A percentile compares a stretch with the other conserved stretches of the same genome.
Conservation (phyloP, 2,797 vertebrate species). For the Glossophaga mutica region DNA sequence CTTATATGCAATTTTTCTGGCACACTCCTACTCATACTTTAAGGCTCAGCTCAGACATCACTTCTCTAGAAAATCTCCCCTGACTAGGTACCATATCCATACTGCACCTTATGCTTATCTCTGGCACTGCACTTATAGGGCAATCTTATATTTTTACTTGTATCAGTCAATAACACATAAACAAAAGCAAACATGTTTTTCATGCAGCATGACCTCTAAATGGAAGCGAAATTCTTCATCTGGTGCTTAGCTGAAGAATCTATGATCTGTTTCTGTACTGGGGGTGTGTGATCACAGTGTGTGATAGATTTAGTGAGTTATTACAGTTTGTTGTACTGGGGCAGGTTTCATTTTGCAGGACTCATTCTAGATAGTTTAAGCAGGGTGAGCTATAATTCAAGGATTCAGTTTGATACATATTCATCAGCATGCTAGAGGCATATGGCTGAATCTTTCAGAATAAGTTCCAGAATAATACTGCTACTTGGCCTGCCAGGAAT, state of each 20-base stretch:
- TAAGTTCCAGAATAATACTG: background rate
- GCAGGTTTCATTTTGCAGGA: background rate
- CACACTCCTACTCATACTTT: background rate
- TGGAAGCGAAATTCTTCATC: constrained; percentile 71
- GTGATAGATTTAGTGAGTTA: constrained; percentile 35
- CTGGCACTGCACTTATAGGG: constrained; percentile 36
- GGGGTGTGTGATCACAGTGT: constrained; percentile 33
- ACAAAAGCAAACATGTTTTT: constrained; percentile 72
- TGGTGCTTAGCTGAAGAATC: constrained; percentile 59
- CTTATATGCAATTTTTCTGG: background rate
- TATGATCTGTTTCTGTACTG: constrained; percentile 29
- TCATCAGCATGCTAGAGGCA: background rate
- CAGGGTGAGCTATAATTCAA: constrained; percentile 13
- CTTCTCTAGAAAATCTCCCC: constrained; percentile 1
- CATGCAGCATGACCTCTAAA: constrained; percentile 54
- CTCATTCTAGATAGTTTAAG: constrained; percentile 41
- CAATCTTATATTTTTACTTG: constrained; percentile 66
- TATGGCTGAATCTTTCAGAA: background rate
- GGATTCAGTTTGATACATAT: background rate
- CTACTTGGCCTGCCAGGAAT: background rate
- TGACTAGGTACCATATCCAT: background rate
- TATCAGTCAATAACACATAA: constrained; percentile 58
- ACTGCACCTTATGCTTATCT: background rate
- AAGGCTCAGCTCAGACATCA: background rate
- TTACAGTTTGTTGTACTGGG: constrained; percentile 36